Evolutionary conservation across 2,888 invertebrate species (phyloP).

Genomic region (Eustalomyia histrio): DNA sequence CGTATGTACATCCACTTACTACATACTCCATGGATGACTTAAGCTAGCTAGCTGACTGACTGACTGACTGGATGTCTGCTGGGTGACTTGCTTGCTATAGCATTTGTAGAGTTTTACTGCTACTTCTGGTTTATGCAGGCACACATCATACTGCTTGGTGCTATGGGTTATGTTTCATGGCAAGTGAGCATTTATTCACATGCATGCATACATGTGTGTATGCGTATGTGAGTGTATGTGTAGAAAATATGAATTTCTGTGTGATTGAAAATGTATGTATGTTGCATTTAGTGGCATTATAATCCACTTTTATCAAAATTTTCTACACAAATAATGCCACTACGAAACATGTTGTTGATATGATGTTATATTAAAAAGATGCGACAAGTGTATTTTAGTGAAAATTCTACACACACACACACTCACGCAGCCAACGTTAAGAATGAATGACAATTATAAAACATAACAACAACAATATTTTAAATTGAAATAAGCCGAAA

Average conservation of each 20-base stretch:
- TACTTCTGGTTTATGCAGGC: no score
- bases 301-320: slow-evolving; percentile 73
- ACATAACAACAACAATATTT: slow-evolving; percentile 48
- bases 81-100: neutral
- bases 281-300: slow-evolving; percentile 66
- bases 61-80: neutral
- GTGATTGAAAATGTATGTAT: slow-evolving; percentile 58
- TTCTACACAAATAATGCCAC: slow-evolving; percentile 65
- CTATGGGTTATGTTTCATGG: slow-evolving; percentile 54
- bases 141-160: slow-evolving; percentile 23
- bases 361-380: slow-evolving; percentile 50
- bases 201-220: neutral
- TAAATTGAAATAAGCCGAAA: slow-evolving; percentile 45
- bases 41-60: neutral
- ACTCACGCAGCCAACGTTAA: slow-evolving; percentile 29
- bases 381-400: slow-evolving; percentile 58
- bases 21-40: neutral
- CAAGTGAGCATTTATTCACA: slow-evolving; percentile 55
- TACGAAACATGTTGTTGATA: slow-evolving; percentile 44
- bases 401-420: slow-evolving; percentile 11
- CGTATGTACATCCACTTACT: neutral
- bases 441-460: slow-evolving; percentile 44
- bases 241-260: neutral
- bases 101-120: neutral
- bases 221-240: slow-evolving; percentile 8